Percentiles rank a stretch among this genome's conserved stretches.
Conservation (phyloP, 1,140 invertebrate species). For the Drosophila nebulosa region DNA sequence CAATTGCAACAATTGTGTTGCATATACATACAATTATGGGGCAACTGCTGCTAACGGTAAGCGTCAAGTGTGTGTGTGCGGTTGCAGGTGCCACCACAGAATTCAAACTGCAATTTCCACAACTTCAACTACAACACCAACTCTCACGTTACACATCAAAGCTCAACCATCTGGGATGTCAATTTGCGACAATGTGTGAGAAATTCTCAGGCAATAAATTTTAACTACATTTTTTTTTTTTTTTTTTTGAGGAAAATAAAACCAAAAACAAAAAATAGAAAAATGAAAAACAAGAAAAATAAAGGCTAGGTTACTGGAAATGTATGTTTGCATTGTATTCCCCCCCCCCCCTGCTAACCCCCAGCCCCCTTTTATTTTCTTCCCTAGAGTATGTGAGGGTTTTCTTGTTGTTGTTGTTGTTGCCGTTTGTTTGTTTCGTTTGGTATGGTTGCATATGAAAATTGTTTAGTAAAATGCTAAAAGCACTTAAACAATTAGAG, state of each 20-base stretch:
- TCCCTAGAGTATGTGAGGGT: background rate
- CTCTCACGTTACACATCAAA: constrained; percentile 69
- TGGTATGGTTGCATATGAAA: constrained; percentile 52
- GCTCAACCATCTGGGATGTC: constrained; percentile 41
- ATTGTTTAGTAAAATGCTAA: constrained; percentile 74
- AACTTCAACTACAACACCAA: constrained; percentile 11
- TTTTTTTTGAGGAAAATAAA: constrained; percentile 19
- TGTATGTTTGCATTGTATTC: constrained; percentile 41
- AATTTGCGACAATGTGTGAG: constrained; percentile 75
- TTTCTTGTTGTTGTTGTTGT: background rate
- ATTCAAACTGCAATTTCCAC: background rate
- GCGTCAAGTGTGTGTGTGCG: constrained; percentile 3
- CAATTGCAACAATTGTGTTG: constrained; percentile 37
- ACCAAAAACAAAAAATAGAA: constrained; percentile 27
- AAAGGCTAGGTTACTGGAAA: constrained; percentile 37
- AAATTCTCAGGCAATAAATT: constrained; percentile 68
- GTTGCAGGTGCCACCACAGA: constrained; percentile 53
- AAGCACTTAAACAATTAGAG: constrained; percentile 77
- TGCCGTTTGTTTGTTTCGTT: constrained; percentile 11
- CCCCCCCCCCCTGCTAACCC: background rate
- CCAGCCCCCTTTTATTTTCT: too few relatives aligned
- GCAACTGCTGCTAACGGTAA: constrained; percentile 3
- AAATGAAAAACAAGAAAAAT: constrained; percentile 37
- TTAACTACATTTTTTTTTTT: constrained; percentile 56
- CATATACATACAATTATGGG: constrained; percentile 19